Conservation (phyloP, 1,140 invertebrate genomes). For the Lucilia cuprina region DNA sequence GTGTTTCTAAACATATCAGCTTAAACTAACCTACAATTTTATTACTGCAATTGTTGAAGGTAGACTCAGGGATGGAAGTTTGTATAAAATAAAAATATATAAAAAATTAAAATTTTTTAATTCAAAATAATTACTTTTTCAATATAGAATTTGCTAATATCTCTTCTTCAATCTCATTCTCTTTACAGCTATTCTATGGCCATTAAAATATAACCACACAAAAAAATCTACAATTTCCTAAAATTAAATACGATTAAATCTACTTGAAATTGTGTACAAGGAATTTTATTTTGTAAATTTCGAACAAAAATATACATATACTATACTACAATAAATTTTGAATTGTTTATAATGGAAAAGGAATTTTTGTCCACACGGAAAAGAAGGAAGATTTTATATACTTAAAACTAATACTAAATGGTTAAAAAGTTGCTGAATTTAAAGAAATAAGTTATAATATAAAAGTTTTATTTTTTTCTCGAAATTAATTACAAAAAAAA, state of each 20-base stretch:
- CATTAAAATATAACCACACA: neutral
- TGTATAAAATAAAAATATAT: no score
- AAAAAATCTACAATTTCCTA: neutral
- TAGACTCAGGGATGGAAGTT: no score
- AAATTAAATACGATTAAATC: neutral
- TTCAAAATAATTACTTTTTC: no score
- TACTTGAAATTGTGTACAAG: neutral
- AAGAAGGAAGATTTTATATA: neutral
- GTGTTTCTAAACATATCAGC: no score
- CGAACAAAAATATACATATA: neutral
- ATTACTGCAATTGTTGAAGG: no score
- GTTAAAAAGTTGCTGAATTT: neutral
- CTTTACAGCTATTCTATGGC: neutral
- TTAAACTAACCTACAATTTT: no score
- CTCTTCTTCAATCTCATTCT: neutral
- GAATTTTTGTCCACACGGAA: neutral
- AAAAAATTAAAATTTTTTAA: no score
- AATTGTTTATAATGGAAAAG: constrained; percentile 4
- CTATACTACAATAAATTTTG: neutral
- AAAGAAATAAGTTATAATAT: no score
- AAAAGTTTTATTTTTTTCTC: no score
- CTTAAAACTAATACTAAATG: neutral
- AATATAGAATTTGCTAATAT: no score
- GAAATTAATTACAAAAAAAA: no score
- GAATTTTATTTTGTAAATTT: neutral